Evolutionary conservation across 1,140 invertebrate genomes (phyloP), one percentile per base, ranked within the genome.

Genomic region (Scylla paramamosain): DNA sequence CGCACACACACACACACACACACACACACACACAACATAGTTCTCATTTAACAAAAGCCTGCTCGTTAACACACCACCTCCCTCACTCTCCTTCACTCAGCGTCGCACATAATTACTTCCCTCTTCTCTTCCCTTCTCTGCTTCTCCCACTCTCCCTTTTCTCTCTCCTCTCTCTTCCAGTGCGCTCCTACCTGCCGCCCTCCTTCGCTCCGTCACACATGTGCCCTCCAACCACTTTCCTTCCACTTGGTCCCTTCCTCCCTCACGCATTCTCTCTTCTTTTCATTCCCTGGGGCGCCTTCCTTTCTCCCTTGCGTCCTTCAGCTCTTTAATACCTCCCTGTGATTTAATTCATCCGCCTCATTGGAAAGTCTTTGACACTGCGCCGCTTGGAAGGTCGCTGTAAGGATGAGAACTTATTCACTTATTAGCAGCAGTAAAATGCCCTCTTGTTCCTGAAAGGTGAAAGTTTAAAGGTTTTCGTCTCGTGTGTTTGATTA

Each of bases 61-160:
- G 20, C 67, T 77, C 67, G 67, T 77, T 77, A 77, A 7, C 16
- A n/a, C 67, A 25, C 67, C 67, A n/a, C 20, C 67, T n/a, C 4
- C 20, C 67, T 77, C 67, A 16, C 52, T 20, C 25, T 77, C 16
- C 67, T 77, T 77, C 67, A 77, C 67, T n/a, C n/a, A 20, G n/a
- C 67, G 67, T n/a, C n/a, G 67, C 67, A 77, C n/a, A 77, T 77
- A 77, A 77, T 77, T 77, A 77, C 67, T 77, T 77, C 67, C 67
- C 52, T 59, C 52, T n/a, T 77, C 20, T 20, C 67, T 77, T 20
- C 16, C n/a, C 25, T n/a, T 77, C 67, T 20, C n/a, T 77, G 12
- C 67, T n/a, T 20, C n/a, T n/a, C n/a, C 67, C 25, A 25, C 6
- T n/a, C 67, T 77, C 25, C 6, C 20, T n/a, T 77, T 77, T n/a